phyloP scores from a whole-genome alignment of 2,888 invertebrate genomes.

The Buathra laborator region DNA sequence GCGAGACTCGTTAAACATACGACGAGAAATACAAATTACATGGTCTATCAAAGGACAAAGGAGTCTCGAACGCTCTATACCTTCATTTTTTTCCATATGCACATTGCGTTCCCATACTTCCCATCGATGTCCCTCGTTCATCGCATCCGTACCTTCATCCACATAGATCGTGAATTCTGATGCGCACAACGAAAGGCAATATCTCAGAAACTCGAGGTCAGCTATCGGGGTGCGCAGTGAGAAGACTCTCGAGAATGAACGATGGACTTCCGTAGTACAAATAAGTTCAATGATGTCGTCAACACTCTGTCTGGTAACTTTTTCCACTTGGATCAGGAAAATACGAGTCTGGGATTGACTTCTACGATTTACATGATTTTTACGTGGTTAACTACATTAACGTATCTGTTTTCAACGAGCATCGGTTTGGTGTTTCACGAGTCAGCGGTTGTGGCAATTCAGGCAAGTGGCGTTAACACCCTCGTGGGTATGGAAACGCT shows the following conservation, averaged over 20 bases:
- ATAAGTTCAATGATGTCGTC: slow-evolving; percentile 64
- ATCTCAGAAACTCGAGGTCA: too few relatives aligned
- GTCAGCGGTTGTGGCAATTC: slow-evolving; percentile 58
- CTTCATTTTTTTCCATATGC: too few relatives aligned
- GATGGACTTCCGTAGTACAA: slow-evolving; percentile 72
- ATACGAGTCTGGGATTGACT: neutral
- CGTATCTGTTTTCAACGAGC: slow-evolving; percentile 19
- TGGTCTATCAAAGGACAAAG: too few relatives aligned
- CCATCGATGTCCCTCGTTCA: too few relatives aligned
- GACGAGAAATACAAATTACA: too few relatives aligned
- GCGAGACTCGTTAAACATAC: too few relatives aligned
- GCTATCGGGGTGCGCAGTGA: neutral
- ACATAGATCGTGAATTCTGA: neutral
- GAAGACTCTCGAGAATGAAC: neutral
- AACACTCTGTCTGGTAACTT: slow-evolving; percentile 72
- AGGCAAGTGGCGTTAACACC: slow-evolving; percentile 64
- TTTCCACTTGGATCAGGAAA: slow-evolving; percentile 60
- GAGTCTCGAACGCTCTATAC: too few relatives aligned
- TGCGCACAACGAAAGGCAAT: neutral
- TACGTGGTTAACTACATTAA: slow-evolving; percentile 63
- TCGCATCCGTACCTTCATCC: neutral
- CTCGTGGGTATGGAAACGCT: slow-evolving; percentile 67
- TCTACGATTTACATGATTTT: slow-evolving; percentile 58
- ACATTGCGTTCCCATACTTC: too few relatives aligned
- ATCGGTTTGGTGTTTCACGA: slow-evolving; percentile 59